Evolutionary conservation across 1,140 invertebrate species (phyloP).

Genomic region (Aricia agestis): DNA sequence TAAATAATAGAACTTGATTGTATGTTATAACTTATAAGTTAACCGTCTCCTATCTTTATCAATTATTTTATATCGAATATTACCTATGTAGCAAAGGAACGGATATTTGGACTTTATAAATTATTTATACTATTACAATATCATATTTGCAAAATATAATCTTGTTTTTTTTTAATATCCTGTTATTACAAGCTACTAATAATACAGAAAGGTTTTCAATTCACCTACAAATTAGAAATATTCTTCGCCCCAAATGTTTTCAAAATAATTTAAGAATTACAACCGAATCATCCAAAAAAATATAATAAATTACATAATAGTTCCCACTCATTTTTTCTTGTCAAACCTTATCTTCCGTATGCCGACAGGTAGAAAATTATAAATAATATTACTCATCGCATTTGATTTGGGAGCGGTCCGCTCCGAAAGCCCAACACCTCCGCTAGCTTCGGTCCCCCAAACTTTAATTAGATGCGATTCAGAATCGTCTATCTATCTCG

Average conservation of each 20-base stretch:
- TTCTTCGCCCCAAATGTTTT: no score
- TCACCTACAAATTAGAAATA: no score
- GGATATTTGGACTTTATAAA: no score
- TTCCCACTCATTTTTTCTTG: conserved; percentile 11
- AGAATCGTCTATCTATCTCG: conserved; percentile 59
- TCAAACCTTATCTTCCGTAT: conserved; percentile 46
- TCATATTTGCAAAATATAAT: no score
- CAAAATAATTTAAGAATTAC: no score
- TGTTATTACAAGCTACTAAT: no score
- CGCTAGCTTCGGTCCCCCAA: conserved; percentile 66
- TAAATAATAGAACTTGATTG: conserved; percentile 51
- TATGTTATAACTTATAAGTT: conserved; percentile 2
- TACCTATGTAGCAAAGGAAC: no score
- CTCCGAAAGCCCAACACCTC: conserved; percentile 72
- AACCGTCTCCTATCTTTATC: not conserved
- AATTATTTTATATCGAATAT: not conserved
- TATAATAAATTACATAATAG: not conserved
- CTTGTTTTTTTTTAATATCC: no score
- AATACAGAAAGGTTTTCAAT: no score
- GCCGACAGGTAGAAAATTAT: conserved; percentile 73
- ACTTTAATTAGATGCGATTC: conserved; percentile 70
- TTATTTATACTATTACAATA: no score
- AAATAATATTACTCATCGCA: conserved; percentile 75
- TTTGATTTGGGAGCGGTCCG: conserved; percentile 70
- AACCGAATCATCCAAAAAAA: no score